phyloP scores from a whole-genome alignment of 2,113 vertebrate species.

The Phalacrocorax pelagicus region DNA sequence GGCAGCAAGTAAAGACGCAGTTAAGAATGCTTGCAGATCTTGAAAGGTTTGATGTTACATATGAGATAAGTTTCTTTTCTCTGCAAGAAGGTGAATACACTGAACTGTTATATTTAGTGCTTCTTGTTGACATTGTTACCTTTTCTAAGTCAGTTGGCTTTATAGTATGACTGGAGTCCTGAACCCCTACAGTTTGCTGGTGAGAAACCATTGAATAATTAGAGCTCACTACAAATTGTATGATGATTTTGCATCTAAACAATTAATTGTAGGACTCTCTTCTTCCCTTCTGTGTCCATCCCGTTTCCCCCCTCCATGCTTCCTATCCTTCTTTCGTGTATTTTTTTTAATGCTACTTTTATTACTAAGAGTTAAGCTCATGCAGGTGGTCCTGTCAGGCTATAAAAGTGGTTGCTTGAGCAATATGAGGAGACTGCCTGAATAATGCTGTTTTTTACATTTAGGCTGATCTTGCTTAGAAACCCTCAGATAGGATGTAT shows the following conservation, averaged over 20 bases:
- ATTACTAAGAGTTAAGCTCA: background rate
- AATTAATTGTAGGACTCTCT: background rate
- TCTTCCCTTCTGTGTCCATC: background rate
- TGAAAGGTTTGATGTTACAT: background rate
- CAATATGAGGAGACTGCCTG: background rate
- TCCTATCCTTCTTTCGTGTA: background rate
- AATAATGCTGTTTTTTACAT: slow-evolving; percentile 17
- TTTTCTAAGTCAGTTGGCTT: background rate
- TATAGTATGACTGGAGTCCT: background rate
- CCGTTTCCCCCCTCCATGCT: accelerated
- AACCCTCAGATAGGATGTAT: background rate
- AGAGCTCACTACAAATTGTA: background rate
- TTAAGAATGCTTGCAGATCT: background rate
- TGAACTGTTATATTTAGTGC: background rate
- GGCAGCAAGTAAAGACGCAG: background rate
- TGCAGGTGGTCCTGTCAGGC: slow-evolving; percentile 21
- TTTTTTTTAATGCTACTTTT: slow-evolving; percentile 6
- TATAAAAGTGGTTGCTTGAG: background rate
- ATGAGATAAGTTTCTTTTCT: background rate
- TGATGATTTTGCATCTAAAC: background rate
- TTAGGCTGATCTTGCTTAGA: slow-evolving; percentile 10
- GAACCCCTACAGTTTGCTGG: background rate
- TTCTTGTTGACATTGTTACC: background rate
- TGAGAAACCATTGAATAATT: background rate
- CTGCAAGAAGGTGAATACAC: background rate